Evolutionary conservation across 1,140 invertebrate species (phyloP), one percentile per base, ranked within the genome.

Genomic region (Musca domestica): DNA sequence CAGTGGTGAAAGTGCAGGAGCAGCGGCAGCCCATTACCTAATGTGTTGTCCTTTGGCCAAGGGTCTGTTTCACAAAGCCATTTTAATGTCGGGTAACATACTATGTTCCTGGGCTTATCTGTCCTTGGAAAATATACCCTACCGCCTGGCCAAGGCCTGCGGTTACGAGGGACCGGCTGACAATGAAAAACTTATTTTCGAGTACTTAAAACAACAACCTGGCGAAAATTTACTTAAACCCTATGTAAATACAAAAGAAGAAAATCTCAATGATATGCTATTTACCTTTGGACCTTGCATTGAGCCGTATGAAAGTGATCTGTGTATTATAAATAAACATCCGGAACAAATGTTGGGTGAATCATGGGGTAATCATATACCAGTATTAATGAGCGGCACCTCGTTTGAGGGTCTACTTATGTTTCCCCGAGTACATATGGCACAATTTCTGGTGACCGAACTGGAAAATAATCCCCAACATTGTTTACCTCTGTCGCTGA

Each of bases 21-120:
- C 82, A 0, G 82, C 80, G 0, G 76, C 83, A 0, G 80, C 83
- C 0, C 83, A 86, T 12, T 80, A 84, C 27, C 49, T 86, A 14
- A 85, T 86, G 69, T 73, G 85, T 7, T 88, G 88, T 71, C 72
- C 82, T 15, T 73, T 72, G 34, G 80, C 84, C 0, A 70, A 82
- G 63, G 83, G 83, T 20, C 73, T 86, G 10, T 78, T 86, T 49
- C 80, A 85, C 6, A 84, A 81, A 75, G 84, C 81, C 14, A 84
- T 86, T 20, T 56, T 84, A 51, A 83, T 85, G 72, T 86, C 85
- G 70, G 85, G 85, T 3, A 82, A 79, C 7, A 77, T 82, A 17
- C 71, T 84, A 6, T 77, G 84, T 22, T 83, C 83, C 4, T 87
- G 85, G 85, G 84, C 84, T 1, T 58, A 71, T 1, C 74, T 71